Evolutionary conservation across 2,797 vertebrate genomes (phyloP).

Genomic region (Epinephelus malabaricus): DNA sequence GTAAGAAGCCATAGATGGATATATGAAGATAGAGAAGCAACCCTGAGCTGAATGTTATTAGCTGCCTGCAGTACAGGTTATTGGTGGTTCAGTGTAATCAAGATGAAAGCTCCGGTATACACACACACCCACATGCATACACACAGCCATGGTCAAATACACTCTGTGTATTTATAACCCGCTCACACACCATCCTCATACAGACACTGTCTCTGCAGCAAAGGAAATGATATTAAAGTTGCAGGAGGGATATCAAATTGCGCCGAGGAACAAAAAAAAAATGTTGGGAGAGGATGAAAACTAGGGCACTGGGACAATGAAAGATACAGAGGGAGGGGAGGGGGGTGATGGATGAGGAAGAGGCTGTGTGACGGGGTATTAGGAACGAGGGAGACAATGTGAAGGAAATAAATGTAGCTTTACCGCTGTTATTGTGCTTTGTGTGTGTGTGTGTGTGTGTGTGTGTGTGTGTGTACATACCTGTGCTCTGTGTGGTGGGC

Average conservation of each 20-base stretch:
- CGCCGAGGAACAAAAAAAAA: conserved; percentile 75
- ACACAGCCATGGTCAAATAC: conserved; percentile 38
- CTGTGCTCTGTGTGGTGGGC: conserved; percentile 87
- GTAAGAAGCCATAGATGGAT: conserved; percentile 18
- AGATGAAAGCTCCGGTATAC: conserved; percentile 60
- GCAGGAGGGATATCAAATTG: conserved; percentile 86
- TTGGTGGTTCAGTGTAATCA: conserved; percentile 64
- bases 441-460: conserved; percentile 35
- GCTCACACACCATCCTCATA: conserved; percentile 62
- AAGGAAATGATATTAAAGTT: conserved; percentile 86
- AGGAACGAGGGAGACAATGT: not conserved
- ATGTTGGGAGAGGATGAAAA: conserved; percentile 73
- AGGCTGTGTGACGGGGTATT: conserved; percentile 22
- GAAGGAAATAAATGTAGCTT: conserved; percentile 44
- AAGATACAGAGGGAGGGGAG: conserved; percentile 24
- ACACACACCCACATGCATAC: conserved; percentile 27
- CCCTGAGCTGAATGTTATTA: conserved; percentile 47
- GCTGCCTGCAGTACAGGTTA: conserved; percentile 39
- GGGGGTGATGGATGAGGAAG: conserved; percentile 23
- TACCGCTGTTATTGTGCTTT: not conserved
- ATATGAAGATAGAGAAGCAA: conserved; percentile 20
- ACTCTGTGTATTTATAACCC: conserved; percentile 61
- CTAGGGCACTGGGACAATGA: conserved; percentile 85
- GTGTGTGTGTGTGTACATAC: conserved; percentile 64
- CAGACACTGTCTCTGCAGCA: conserved; percentile 62